Evolutionary conservation across 2,888 invertebrate species (phyloP), one percentile per base, ranked within the genome.

Genomic region (Aelia acuminata): DNA sequence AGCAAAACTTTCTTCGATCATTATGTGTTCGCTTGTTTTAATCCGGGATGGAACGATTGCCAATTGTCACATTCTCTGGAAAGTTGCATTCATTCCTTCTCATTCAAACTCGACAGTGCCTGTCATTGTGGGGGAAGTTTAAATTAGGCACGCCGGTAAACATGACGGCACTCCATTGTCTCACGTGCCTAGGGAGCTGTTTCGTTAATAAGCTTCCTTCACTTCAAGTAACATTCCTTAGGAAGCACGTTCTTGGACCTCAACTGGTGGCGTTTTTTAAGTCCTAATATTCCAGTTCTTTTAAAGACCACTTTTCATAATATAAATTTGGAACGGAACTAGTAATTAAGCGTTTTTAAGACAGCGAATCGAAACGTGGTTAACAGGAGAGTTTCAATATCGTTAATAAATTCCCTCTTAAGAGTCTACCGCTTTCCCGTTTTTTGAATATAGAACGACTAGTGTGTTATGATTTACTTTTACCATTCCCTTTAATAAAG

Each of bases 181-280:
- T 26, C 13, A 57, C 1, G 57, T 57, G 4, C 57, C 15, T 1
- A 57, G 57, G 13, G 15, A 26, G 57, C 26, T 57, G 57, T 57
- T 57, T 20, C 57, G 26, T 57, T 57, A 57, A 57, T 57, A 57
- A 57, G 57, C 57, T 26, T n/a, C 57, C 26, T 57, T 57, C 57
- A 4, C 57, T 11, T 26, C 57, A 26, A 57, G 57, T 57, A 15
- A 1, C 57, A 26, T 57, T 53, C n/a, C 26, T 50, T 20, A 50
- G 26, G 26, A 7, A 26, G 57, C 26, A 10, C 26, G 22, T 53
- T 3, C 26, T 1, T 26, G 57, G 26, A 11, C 1, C 57, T 53
- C 10, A n/a, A 3, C 10, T n/a, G n/a, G 53, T 53, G n/a, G 11
- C 53, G n/a, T 26, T 10, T 43, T 10, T 10, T 43, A 43, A n/a